Evolutionary conservation across 2,888 invertebrate species (phyloP).

Genomic region (Caenorhabditis parvicauda): DNA sequence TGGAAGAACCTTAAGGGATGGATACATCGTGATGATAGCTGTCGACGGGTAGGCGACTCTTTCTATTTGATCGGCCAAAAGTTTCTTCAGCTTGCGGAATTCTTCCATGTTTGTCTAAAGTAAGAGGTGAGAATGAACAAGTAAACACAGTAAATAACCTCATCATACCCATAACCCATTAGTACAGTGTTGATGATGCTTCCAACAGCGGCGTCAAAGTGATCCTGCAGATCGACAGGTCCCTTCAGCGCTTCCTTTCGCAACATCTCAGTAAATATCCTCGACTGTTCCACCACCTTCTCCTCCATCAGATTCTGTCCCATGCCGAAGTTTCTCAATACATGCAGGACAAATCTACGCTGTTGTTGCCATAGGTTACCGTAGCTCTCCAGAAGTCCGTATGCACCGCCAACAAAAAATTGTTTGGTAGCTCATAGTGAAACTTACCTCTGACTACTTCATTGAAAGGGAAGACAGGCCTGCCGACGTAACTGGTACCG

Average conservation of each 20-base stretch:
- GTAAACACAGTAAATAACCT: too few species aligned
- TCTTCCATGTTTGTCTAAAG: constrained; percentile 18
- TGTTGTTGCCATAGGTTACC: constrained; percentile 27
- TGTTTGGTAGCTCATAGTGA: too few species aligned
- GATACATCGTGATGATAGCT: constrained; percentile 21
- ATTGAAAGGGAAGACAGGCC: constrained; percentile 22
- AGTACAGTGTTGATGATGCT: constrained; percentile 32
- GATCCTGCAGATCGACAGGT: constrained; percentile 15
- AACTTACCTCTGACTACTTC: constrained; percentile 8
- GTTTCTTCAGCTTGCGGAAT: constrained; percentile 14
- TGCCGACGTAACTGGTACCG: constrained; percentile 19
- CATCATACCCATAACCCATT: constrained; percentile 38
- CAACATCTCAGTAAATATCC: constrained; percentile 6
- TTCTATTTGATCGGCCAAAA: constrained; percentile 22
- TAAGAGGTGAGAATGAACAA: too few species aligned
- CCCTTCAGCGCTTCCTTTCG: constrained; percentile 6
- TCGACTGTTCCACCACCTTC: constrained; percentile 18
- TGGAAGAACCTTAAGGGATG: constrained; percentile 17
- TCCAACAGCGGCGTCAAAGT: constrained; percentile 28
- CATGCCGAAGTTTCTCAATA: constrained; percentile 33
- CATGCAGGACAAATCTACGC: constrained; percentile 29
- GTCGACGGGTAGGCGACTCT: constrained; percentile 22
- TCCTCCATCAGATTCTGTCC: constrained; percentile 41
- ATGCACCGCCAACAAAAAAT: constrained; percentile 18
- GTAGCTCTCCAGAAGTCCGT: constrained; percentile 20